Evolutionary conservation across 2,888 invertebrate genomes (phyloP), one percentile per base, ranked within the genome.

Genomic region (Melieria picta): DNA sequence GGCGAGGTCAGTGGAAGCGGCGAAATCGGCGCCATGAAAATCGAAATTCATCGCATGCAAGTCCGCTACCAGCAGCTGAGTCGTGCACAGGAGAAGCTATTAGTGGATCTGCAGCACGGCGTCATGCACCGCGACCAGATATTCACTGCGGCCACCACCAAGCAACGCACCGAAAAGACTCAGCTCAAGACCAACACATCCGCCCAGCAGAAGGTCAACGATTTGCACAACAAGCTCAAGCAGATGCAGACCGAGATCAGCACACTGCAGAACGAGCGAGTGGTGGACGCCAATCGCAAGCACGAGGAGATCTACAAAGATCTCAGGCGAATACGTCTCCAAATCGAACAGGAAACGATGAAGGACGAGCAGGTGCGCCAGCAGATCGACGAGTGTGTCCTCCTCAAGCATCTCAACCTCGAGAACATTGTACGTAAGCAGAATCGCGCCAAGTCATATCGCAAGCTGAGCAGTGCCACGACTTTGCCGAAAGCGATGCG

Each of bases 31-130:
- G 89, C 89, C 48, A 94, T 95, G 94, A 92, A 90, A 81, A 89
- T 88, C 55, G 95, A 95, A 88, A 94, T 95, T 80, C 94, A 94
- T 79, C 89, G 93, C 77, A 95, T 95, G 95, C 91, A 93, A 86
- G 93, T 94, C 56, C 81, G 87, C 4, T 81, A 80, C 60, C 80
- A 77, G 45, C 86, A 87, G 72, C 76, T 87, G 1, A 84, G 82
- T 50, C 81, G 84, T 1, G 84, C 87, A 0, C 87, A 87, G 73
- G 84, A 87, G 56, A 85, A 83, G 76, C 77, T 87, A 56, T 88
- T 91, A 52, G 87, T 88, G 62, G 92, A 93, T 80, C 87, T 93
- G 83, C 91, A 92, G 75, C 88, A 90, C 77, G 91, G 91, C 77
- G 89, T 93, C 4, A 87, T 89, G 56, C 88, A 91, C 77, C 87